Evolutionary conservation across 2,113 vertebrate genomes (phyloP).

Genomic region (Chrysemys picta): DNA sequence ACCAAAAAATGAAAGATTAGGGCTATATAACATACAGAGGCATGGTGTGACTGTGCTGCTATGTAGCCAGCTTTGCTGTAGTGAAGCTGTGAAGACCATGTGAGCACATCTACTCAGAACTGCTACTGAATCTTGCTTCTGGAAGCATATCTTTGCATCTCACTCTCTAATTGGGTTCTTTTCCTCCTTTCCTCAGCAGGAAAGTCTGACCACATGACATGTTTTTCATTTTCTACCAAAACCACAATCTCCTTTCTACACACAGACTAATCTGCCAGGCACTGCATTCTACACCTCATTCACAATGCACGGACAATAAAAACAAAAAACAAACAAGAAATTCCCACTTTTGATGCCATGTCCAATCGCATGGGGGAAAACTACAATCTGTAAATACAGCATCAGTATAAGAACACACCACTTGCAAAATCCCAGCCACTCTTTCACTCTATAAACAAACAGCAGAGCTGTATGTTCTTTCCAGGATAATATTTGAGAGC

Average conservation of each 20-base stretch:
- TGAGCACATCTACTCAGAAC: not conserved
- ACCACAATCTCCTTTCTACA: not conserved
- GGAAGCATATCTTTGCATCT: not conserved
- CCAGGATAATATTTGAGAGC: not conserved
- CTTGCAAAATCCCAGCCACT: not conserved
- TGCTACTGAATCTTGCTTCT: not conserved
- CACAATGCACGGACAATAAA: not conserved
- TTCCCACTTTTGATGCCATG: not conserved
- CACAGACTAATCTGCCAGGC: slow-evolving; percentile 18
- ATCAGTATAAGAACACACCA: not conserved
- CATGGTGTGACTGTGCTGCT: not conserved
- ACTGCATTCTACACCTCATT: slow-evolving; percentile 2
- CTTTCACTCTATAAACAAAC: not conserved
- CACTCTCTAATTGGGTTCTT: not conserved
- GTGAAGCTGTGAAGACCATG: not conserved
- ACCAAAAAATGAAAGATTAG: not conserved
- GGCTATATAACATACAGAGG: rapidly evolving
- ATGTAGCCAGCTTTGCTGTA: not conserved
- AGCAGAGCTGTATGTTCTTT: not conserved
- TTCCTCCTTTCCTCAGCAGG: not conserved
- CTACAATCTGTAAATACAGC: not conserved
- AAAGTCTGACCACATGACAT: not conserved
- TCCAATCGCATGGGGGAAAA: not conserved
- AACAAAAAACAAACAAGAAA: not conserved
- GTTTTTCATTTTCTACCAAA: not conserved